Evolutionary conservation across 2,113 vertebrate species (phyloP).

Genomic region (Tragulus kanchil): DNA sequence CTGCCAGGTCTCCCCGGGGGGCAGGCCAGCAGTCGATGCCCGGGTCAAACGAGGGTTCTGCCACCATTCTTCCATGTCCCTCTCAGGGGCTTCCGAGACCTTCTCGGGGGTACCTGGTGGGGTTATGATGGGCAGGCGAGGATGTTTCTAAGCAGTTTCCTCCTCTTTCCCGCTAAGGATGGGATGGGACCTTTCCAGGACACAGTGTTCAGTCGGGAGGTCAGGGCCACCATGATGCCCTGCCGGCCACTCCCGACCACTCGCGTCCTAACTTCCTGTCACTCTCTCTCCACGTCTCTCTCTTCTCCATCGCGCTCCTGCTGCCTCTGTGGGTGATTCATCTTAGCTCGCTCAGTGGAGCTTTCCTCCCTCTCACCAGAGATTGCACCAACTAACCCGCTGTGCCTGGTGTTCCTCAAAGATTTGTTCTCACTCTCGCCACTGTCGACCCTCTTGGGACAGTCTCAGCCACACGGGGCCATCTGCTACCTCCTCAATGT

Average conservation of each 20-base stretch:
- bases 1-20: neutral
- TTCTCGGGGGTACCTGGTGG: neutral
- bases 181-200: neutral
- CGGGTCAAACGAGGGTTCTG: no score
- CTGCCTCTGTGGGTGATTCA: neutral
- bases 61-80: rapidly evolving
- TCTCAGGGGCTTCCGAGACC: neutral
- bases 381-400: neutral
- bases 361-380: neutral
- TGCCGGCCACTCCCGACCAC: no score
- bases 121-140: neutral
- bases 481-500: rapidly evolving
- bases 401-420: neutral
- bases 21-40: neutral
- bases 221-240: neutral
- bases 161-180: neutral
- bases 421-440: neutral
- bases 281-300: rapidly evolving
- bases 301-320: neutral
- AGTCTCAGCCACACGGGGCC: rapidly evolving
- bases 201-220: neutral
- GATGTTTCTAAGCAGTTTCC: neutral
- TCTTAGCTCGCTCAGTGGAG: neutral
- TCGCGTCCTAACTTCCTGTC: neutral
- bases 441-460: neutral